A percentile compares a stretch with the other conserved stretches of the same genome.
phyloP scores from a whole-genome alignment of 2,113 vertebrate genomes.

The Alouatta palliata region DNA sequence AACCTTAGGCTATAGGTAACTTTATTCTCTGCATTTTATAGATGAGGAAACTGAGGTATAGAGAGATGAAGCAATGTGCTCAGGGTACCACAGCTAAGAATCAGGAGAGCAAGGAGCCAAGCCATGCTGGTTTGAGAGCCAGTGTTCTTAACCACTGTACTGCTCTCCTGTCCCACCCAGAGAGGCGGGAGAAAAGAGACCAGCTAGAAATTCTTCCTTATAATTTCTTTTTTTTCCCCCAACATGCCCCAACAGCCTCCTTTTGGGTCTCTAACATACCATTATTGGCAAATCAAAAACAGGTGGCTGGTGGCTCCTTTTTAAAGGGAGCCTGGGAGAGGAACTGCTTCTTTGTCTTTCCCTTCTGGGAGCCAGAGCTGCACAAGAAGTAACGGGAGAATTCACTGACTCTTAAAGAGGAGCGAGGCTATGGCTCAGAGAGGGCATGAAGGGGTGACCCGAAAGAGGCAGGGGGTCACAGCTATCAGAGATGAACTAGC shows the following conservation, averaged over 20 bases:
- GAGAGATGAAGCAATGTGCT: not conserved
- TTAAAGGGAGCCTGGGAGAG: not conserved
- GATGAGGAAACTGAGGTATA: not conserved
- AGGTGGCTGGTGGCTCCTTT: constrained; percentile 11
- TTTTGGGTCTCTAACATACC: constrained; percentile 19
- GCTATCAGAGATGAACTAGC: constrained; percentile 29
- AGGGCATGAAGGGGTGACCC: not conserved
- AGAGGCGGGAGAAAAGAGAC: not conserved
- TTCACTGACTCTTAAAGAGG: constrained; percentile 47
- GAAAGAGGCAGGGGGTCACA: not conserved
- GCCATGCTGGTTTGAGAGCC: not conserved
- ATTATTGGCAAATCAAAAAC: constrained; percentile 62
- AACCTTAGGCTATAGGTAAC: not conserved
- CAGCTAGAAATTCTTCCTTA: not conserved
- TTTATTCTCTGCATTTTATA: not conserved
- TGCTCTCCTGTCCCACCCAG: not conserved
- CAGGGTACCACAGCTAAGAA: not conserved
- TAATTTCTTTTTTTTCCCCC: not conserved
- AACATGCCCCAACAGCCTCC: not conserved
- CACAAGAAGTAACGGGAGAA: constrained; percentile 9
- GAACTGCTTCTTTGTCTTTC: constrained; percentile 34
- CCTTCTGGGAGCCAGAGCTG: constrained; percentile 19
- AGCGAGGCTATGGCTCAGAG: not conserved
- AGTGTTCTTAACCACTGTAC: not conserved
- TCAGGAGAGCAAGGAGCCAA: not conserved